Evolutionary conservation across 2,888 invertebrate genomes (phyloP), one percentile per base, ranked within the genome.

Genomic region (Timandra comae): DNA sequence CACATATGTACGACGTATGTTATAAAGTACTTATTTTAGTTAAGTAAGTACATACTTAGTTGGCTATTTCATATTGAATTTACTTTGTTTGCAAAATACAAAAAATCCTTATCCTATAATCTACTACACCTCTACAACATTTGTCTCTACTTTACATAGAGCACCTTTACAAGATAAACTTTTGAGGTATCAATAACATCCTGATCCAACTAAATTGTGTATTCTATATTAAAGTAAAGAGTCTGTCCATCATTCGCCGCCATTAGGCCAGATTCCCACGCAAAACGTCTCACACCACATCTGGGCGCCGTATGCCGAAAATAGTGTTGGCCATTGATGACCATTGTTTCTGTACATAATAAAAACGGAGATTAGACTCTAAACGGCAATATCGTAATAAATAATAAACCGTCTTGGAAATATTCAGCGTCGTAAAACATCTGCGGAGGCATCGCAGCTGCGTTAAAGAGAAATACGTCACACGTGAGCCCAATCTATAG

Each of bases 351-450:
- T 71, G 55, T 60, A 49, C 45, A 77, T 71, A 81, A 78, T 82
- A 81, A 80, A 81, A 80, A 67, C 63, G 72, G 59, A 77, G 81
- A 84, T 85, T 84, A 84, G 78, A 72, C 75, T 75, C 74, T 78
- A 80, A 84, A 80, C 74, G 71, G 80, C 75, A 79, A 80, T 81
- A 78, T 79, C 67, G 77, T 79, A 78, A 81, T 82, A 81, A 82
- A 82, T 79, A 79, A 75, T 76, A 79, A 80, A 76, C 58, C 72
- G 75, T 71, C 80, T 82, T 79, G 74, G 77, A 81, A 85, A 81
- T 76, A 66, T 76, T 80, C 79, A 69, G 70, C 63, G 67, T 67
- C 82, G 77, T 85, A 85, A 85, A 85, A 82, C 85, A 85, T 82
- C 84, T 84, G 84, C 68, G 61, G 56, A 70, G 76, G 72, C 74